Percentiles rank a stretch among this genome's conserved stretches.
Evolutionary conservation across 2,888 invertebrate genomes (phyloP).

Genomic region (Tyria jacobaeae): DNA sequence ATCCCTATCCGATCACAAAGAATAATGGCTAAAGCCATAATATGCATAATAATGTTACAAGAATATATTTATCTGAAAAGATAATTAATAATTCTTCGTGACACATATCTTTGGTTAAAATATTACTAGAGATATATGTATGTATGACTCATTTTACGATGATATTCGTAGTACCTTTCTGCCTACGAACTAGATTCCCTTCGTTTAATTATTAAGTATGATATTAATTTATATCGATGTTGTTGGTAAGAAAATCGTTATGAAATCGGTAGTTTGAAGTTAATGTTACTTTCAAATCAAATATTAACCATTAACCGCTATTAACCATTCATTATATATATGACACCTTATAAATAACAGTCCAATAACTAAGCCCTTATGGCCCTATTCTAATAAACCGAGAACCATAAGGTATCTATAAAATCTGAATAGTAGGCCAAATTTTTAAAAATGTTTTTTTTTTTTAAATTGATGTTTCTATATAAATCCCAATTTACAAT

Average conservation of each 20-base stretch:
- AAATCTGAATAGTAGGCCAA: too few relatives aligned
- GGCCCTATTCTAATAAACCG: too few relatives aligned
- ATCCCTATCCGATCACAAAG: constrained; percentile 37
- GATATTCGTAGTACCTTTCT: constrained; percentile 32
- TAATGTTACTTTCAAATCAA: neutral
- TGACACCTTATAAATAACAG: too few relatives aligned
- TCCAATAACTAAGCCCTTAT: too few relatives aligned
- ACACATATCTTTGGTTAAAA: constrained; percentile 53
- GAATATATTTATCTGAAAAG: constrained; percentile 28
- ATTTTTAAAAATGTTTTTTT: too few relatives aligned
- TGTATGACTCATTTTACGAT: constrained; percentile 47
- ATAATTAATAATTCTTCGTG: constrained; percentile 48
- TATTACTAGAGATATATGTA: constrained; percentile 33
- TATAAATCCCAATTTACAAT: too few relatives aligned
- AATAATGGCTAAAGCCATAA: constrained; percentile 32
- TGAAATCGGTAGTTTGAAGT: neutral
- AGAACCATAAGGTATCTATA: too few relatives aligned
- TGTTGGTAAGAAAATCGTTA: constrained; percentile 6
- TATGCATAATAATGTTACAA: constrained; percentile 40
- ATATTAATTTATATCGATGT: constrained; percentile 17
- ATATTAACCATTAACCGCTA: too few relatives aligned
- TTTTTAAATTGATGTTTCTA: too few relatives aligned
- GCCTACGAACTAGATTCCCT: constrained; percentile 22
- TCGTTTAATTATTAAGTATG: constrained; percentile 27
- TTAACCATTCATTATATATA: too few relatives aligned